Evolutionary conservation across 2,113 vertebrate species (phyloP).

Genomic region (Malurus elegans): DNA sequence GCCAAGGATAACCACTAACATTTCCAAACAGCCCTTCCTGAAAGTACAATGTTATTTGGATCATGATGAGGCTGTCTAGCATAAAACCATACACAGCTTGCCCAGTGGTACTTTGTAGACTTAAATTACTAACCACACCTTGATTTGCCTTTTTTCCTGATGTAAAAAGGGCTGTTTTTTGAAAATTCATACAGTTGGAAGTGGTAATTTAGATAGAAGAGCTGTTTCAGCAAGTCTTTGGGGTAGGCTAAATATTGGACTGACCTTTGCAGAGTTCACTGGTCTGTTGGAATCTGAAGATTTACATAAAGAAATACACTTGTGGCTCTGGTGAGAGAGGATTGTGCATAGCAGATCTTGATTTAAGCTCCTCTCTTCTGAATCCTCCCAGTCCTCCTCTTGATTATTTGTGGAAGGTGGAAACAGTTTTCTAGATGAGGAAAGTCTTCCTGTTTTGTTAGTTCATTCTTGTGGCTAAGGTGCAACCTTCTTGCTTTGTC

Average conservation of each 20-base stretch:
- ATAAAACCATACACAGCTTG: neutral
- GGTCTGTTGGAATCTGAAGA: neutral
- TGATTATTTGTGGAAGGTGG: neutral
- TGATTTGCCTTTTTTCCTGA: neutral
- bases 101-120: neutral
- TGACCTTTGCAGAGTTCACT: conserved; percentile 35
- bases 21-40: neutral
- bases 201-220: conserved; percentile 28
- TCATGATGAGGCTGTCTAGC: neutral
- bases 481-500: neutral
- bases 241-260: neutral
- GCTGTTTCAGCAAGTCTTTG: conserved; percentile 39
- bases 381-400: neutral
- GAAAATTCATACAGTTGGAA: neutral
- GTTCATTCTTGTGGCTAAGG: neutral
- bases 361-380: neutral
- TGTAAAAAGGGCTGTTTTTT: neutral
- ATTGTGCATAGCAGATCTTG: neutral
- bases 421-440: neutral
- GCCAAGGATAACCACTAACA: neutral
- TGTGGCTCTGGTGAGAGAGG: neutral
- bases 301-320: neutral
- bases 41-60: neutral
- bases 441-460: neutral
- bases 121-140: conserved; percentile 25